Conservation (phyloP, 2,888 invertebrate species). For the Patella pellucida region DNA sequence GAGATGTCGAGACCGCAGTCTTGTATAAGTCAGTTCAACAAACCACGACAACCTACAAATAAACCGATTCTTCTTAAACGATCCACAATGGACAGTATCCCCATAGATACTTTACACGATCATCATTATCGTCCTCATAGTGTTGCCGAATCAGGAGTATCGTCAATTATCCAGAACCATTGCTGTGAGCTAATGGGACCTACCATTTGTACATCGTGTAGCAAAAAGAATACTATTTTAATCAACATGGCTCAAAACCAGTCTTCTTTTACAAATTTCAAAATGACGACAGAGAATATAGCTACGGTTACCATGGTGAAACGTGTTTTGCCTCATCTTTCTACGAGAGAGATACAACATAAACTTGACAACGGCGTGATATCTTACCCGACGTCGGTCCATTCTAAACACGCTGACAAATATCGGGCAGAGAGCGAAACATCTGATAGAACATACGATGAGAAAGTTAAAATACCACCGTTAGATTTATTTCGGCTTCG, state of each 20-base stretch:
- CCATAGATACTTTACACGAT: not conserved
- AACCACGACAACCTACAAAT: not conserved
- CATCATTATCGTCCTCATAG: not conserved
- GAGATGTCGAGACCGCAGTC: conserved; percentile 3
- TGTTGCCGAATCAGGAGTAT: not conserved
- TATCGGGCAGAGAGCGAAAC: conserved; percentile 36
- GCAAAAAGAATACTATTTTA: conserved; percentile 44
- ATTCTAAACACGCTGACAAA: conserved; percentile 15
- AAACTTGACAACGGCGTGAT: conserved; percentile 57
- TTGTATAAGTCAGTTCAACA: not conserved
- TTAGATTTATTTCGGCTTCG: not conserved
- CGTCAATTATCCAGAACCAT: conserved; percentile 27
- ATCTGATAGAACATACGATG: conserved; percentile 17
- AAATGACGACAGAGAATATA: conserved; percentile 54
- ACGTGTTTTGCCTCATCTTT: conserved; percentile 50
- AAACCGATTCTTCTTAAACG: not conserved
- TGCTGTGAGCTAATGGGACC: conserved; percentile 58
- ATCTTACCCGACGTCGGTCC: conserved; percentile 26
- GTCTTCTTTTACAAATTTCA: conserved; percentile 46
- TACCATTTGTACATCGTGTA: conserved; percentile 56
- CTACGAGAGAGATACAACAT: conserved; percentile 53
- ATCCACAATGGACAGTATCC: not conserved
- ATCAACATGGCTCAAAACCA: conserved; percentile 44
- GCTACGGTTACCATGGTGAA: conserved; percentile 51
- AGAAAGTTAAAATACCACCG: not conserved